Evolutionary conservation across 1,140 invertebrate genomes (phyloP).

Genomic region (Zaprionus ghesquierei): DNA sequence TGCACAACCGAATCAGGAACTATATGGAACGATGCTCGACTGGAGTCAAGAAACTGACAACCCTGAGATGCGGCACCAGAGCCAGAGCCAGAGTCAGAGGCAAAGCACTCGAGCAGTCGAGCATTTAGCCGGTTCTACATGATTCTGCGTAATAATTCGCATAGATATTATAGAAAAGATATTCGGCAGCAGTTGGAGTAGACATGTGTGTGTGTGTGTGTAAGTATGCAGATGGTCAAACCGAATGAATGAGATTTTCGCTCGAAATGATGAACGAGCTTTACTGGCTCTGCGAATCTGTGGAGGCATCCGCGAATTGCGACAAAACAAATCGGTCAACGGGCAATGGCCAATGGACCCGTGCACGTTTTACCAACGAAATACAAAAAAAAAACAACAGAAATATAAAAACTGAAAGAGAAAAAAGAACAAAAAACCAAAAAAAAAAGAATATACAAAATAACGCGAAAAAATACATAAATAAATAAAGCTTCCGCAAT

Average conservation of each 20-base stretch:
- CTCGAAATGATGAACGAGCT: slow-evolving; percentile 28
- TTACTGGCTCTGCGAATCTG: neutral
- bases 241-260: slow-evolving; percentile 10
- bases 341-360: slow-evolving; percentile 26
- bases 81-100: neutral
- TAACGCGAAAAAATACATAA: slow-evolving; percentile 17
- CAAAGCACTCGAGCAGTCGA: slow-evolving; percentile 11
- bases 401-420: neutral
- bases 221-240: too few relatives aligned
- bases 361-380: slow-evolving; percentile 33
- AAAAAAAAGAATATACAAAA: slow-evolving; percentile 8
- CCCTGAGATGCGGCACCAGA: slow-evolving; percentile 22
- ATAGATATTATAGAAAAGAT: slow-evolving; percentile 1
- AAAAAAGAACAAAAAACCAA: slow-evolving; percentile 1
- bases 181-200: neutral
- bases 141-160: slow-evolving; percentile 25
- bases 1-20: slow-evolving; percentile 27
- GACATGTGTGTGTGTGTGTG: too few relatives aligned
- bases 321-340: slow-evolving; percentile 40
- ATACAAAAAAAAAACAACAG: slow-evolving; percentile 7
- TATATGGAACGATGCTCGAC: neutral
- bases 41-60: slow-evolving; percentile 46
- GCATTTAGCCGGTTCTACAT: slow-evolving; percentile 35
- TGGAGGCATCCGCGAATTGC: slow-evolving; percentile 24
- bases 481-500: slow-evolving; percentile 46